A percentile compares a stretch with the other conserved stretches of the same genome.
These are phyloP conservation scores for Amblyornis subalaris DNA, from an alignment of 2,113 vertebrate species.

Conservation along the genomic window DNA sequence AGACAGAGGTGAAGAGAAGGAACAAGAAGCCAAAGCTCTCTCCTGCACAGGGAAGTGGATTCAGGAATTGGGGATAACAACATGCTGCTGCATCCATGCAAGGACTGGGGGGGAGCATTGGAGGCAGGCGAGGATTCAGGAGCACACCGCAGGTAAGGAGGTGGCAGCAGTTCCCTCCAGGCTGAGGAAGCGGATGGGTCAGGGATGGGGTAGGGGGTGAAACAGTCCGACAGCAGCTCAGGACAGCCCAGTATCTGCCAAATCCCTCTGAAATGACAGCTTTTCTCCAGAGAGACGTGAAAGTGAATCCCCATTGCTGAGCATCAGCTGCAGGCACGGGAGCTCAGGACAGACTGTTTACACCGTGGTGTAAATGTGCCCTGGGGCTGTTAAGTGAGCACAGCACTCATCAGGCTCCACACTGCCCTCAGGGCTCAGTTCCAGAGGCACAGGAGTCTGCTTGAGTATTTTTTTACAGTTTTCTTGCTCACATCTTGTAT, in stretches of 20 bases:
- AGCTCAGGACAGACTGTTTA: background rate
- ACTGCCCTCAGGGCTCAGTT: background rate
- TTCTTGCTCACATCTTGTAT: background rate
- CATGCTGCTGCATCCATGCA: background rate
- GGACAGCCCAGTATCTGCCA: background rate
- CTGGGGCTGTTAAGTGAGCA: background rate
- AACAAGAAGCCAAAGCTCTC: background rate
- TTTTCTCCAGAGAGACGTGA: background rate
- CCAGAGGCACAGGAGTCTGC: background rate
- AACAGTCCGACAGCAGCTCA: background rate
- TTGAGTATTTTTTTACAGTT: background rate
- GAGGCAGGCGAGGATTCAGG: background rate
- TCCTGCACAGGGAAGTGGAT: background rate
- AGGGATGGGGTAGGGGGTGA: background rate
- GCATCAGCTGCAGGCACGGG: background rate
- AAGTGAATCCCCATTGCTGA: background rate
- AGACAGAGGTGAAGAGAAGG: accelerated
- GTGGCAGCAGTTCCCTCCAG: background rate
- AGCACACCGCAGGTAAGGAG: background rate
- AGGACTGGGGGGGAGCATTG: background rate
- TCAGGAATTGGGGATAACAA: background rate
- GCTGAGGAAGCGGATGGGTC: background rate
- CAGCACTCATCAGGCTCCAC: background rate
- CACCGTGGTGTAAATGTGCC: background rate
- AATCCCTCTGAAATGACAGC: background rate